phyloP scores from a whole-genome alignment of 2,113 vertebrate species.

The Chelonoidis abingdonii region DNA sequence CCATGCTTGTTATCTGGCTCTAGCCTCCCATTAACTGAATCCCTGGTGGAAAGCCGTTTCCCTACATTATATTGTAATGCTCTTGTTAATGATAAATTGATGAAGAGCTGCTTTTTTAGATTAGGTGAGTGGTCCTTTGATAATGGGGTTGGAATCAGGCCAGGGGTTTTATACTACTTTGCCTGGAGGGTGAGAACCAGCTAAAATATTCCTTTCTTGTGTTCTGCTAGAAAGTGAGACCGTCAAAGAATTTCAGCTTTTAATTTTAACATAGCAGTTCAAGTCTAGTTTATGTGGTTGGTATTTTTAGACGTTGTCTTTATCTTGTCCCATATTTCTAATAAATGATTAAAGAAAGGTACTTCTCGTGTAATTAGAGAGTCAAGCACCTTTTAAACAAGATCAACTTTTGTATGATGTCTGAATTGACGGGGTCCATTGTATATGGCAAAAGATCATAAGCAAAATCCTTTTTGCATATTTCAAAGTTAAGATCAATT shows the following conservation, averaged over 20 bases:
- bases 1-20: constrained; percentile 82
- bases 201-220: constrained; percentile 81
- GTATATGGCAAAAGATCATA: constrained; percentile 62
- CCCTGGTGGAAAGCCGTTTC: constrained; percentile 83
- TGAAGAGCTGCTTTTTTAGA: constrained; percentile 90
- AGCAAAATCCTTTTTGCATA: constrained; percentile 61
- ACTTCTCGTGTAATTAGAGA: constrained; percentile 73
- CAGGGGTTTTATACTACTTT: constrained; percentile 84
- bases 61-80: constrained; percentile 86
- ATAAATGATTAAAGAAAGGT: constrained; percentile 75
- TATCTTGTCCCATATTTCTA: constrained; percentile 50
- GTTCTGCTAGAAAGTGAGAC: constrained; percentile 70
- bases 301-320: constrained; percentile 69
- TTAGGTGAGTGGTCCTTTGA: constrained; percentile 90
- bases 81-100: constrained; percentile 96
- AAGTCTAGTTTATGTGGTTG: constrained; percentile 33
- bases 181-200: constrained; percentile 86
- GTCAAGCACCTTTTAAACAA: constrained; percentile 68
- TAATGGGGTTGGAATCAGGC: constrained; percentile 90
- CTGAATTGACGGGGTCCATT: constrained; percentile 62
- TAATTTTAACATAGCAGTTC: constrained; percentile 71
- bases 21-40: constrained; percentile 84
- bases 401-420: constrained; percentile 44
- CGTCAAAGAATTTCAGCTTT: constrained; percentile 76
- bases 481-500: constrained; percentile 61